These are phyloP conservation scores for Morus bassanus DNA, from an alignment of 2,797 vertebrate species.

Conservation along the genomic window DNA sequence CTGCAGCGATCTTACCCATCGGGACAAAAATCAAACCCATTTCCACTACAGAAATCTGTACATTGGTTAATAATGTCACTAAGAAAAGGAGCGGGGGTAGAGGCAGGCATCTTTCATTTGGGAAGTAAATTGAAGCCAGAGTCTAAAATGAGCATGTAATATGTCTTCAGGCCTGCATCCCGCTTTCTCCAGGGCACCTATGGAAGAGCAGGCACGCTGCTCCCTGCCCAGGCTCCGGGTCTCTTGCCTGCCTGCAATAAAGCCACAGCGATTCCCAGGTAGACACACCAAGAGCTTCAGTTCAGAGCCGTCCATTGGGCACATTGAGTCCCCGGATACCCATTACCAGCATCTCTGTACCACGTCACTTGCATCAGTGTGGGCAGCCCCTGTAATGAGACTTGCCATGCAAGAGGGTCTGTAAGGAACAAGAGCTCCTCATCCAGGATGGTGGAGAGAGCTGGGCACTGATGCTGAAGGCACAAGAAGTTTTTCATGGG, in stretches of 20 bases:
- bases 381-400: neutral
- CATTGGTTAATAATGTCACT: fast-evolving
- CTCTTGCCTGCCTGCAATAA: fast-evolving
- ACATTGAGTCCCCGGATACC: neutral
- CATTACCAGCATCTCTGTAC: neutral
- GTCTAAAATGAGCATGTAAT: neutral
- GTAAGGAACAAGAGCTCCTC: neutral
- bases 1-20: neutral
- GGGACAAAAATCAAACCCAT: neutral
- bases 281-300: neutral
- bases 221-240: neutral
- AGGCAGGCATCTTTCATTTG: neutral
- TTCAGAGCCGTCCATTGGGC: neutral
- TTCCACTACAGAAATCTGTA: neutral
- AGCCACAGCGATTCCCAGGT: neutral
- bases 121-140: neutral
- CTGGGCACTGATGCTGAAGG: neutral
- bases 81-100: neutral
- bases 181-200: neutral
- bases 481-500: neutral
- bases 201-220: neutral
- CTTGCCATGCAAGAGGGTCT: neutral
- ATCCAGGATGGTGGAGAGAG: neutral
- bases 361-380: fast-evolving
- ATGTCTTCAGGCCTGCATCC: neutral